Evolutionary conservation across 2,113 vertebrate genomes (phyloP).

Genomic region (Riparia riparia): DNA sequence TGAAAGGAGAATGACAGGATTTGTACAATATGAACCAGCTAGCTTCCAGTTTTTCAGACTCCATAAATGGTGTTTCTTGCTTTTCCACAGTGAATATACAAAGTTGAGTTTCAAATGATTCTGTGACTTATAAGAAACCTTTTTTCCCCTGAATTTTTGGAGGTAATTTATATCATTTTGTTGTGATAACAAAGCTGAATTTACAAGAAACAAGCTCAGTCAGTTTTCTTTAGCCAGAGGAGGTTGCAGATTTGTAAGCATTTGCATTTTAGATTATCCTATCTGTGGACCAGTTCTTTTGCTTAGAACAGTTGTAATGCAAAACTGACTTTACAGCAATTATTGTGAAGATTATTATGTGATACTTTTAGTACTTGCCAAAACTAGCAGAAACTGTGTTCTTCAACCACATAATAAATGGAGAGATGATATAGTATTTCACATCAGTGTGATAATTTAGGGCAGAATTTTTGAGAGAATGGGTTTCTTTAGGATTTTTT

Average conservation of each 20-base stretch:
- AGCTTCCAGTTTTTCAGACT: not conserved
- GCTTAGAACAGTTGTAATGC: not conserved
- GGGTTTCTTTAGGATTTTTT: not conserved
- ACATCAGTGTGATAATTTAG: not conserved
- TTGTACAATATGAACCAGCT: not conserved
- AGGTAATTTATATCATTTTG: not conserved
- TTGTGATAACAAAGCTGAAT: not conserved
- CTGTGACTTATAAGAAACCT: not conserved
- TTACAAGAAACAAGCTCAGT: not conserved
- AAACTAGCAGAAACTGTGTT: not conserved
- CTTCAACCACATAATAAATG: not conserved
- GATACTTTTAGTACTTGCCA: not conserved
- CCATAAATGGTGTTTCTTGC: not conserved
- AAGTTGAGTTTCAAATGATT: not conserved
- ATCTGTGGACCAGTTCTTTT: not conserved
- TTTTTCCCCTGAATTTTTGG: accelerated
- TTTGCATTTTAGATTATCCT: not conserved
- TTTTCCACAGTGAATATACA: not conserved
- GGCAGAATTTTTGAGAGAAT: not conserved
- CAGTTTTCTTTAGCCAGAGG: not conserved
- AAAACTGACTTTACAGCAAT: not conserved
- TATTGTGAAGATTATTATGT: not conserved
- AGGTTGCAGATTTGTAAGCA: not conserved
- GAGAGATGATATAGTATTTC: not conserved
- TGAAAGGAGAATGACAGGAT: not conserved